Evolutionary conservation across 2,113 vertebrate genomes (phyloP).

Genomic region (Nannospalax galili): DNA sequence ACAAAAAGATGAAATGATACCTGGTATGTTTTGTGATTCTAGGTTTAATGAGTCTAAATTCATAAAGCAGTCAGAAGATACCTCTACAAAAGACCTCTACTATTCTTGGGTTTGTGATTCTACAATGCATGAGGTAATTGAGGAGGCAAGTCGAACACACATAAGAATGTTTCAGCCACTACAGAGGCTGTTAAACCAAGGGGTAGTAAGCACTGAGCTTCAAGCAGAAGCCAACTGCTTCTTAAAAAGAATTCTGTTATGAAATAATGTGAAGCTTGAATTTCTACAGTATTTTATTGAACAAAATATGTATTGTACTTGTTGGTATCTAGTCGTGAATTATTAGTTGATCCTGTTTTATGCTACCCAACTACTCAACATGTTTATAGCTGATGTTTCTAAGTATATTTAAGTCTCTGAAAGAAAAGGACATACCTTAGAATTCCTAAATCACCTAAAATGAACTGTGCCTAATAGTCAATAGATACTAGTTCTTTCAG

Average conservation of each 20-base stretch:
- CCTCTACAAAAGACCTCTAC: not conserved
- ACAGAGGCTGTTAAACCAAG: not conserved
- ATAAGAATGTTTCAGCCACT: not conserved
- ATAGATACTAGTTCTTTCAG: not conserved
- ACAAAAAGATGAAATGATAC: not conserved
- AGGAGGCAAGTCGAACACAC: not conserved
- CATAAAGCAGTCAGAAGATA: not conserved
- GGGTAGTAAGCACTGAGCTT: not conserved
- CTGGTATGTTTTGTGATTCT: not conserved
- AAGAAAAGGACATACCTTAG: not conserved
- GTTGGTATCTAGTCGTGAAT: conserved; percentile 42
- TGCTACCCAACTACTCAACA: not conserved
- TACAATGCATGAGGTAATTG: fast-evolving
- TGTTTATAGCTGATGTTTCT: not conserved
- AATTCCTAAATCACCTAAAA: conserved; percentile 27
- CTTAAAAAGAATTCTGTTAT: not conserved
- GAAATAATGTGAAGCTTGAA: conserved; percentile 20
- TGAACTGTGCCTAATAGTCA: not conserved
- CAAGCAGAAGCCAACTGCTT: not conserved
- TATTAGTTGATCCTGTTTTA: conserved; percentile 22
- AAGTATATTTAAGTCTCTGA: not conserved
- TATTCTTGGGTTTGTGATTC: not conserved
- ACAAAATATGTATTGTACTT: not conserved
- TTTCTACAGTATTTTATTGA: not conserved
- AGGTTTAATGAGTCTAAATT: not conserved